Evolutionary conservation across 2,888 invertebrate genomes (phyloP), one percentile per base, ranked within the genome.

Genomic region (Volucella bombylans): DNA sequence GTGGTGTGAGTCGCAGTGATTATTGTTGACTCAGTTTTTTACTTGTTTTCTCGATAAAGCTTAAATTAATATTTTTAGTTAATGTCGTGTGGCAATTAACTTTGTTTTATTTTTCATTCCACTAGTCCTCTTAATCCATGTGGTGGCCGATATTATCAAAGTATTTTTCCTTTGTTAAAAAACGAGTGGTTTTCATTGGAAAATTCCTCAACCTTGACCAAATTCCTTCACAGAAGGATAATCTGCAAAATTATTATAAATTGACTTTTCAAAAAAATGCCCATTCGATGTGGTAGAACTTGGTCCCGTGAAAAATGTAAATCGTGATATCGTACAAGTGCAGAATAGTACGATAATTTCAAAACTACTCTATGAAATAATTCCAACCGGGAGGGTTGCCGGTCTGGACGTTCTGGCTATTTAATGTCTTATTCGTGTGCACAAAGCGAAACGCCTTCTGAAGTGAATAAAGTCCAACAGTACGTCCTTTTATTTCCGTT

Each of bases 341-440:
- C 67, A 61, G 54, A 47, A 15, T 50, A 41, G 55, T 77, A 23
- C 2, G 18, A 23, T 23, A 54, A 77, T 62, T 54, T 31, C 62
- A 55, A 64, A 69, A 57, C 55, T 14, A 43, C 65, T 43, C 59
- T 79, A 73, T 59, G 59, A 73, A 67, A 79, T 73, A 23, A 61
- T 59, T 67, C 52, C 78, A 72, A 41, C 64, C 9, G 50, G 57
- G 43, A 14, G 39, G 64, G 65, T 45, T 72, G 65, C 31, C 31
- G 31, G 31, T 31, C 31, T 31, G 31, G 31, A 6, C 6, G 6
- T 31, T 31, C 31, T 71, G 65, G 72, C 65, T 65, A 65, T 43
- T 79, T 65, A 67, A 73, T 67, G 72, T 67, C 79, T 79, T 79
- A 59, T 73, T 72, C 79, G 79, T 79, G 79, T 72, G 54, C 54